Base-by-base conservation (phyloP, 2,888 invertebrate species). In the Ornithoptera alexandrae region DNA sequence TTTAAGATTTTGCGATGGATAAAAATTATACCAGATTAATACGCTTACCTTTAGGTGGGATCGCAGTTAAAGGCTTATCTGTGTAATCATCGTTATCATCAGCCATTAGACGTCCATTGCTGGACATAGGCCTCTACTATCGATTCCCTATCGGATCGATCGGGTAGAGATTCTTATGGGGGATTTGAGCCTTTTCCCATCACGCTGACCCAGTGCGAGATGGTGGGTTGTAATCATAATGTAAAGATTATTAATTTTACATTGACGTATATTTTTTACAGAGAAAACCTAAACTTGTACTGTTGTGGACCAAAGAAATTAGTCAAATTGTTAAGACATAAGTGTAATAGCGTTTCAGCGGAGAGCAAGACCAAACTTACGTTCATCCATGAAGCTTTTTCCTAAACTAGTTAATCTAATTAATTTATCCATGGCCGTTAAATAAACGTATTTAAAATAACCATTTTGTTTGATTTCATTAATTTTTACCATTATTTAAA, bases 251-350 rank as follows among this genome's bases (percentile, higher is more conserved):
- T 22, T 15, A 2, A 12, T 46, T 12, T 46, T 22, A 70, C 57
- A 58, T 22, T 4, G 46, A 24, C 7, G 39, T 42, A 70, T 56
- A 75, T 77, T 74, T 57, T 30, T 89, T 90, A 62, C 87, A 93
- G 93, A 65, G 72, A 84, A 67, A 82, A 85, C 70, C 75, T 93
- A 56, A 84, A 84, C 56, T 71, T 93, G 62, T 93, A 86, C 73
- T 91, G 92, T 82, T 93, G 93, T 79, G 93, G 93, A 85, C 90
- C 93, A 88, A 93, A 93, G 85, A 88, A 88, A 80, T 78, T 93
- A 86, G 89, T 91, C 56, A 88, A 85, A 80, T 76, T 83, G 74
- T 79, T 93, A 75, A 83, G 83, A 76, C 79, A 75, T 62, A 87
- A 87, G 74, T 91, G 91, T 78, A 86, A 82, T 77, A 72, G 81